These are phyloP conservation scores for Nemopilema nomurai DNA, from an alignment of 30 jellyfish, hydroid and myxozoan species.

Conservation along the genomic window DNA sequence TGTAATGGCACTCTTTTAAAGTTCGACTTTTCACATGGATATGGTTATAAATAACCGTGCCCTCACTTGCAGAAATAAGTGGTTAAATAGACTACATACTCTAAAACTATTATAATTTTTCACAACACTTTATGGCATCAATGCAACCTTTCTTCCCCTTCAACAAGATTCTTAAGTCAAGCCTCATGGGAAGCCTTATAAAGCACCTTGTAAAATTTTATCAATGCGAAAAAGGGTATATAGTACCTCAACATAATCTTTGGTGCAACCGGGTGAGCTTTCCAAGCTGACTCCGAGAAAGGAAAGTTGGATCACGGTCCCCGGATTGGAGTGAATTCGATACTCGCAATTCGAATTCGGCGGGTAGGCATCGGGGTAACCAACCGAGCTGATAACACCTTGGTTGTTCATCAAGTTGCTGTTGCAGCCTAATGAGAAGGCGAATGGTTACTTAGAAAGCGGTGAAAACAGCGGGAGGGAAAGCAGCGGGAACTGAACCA, in stretches of 20 bases:
- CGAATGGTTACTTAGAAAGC: background rate
- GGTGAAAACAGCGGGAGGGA: background rate
- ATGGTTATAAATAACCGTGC: too few relatives aligned
- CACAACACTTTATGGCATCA: too few relatives aligned
- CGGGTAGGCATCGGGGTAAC: constrained; percentile 71
- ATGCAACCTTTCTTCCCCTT: too few relatives aligned
- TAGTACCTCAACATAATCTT: constrained; percentile 56
- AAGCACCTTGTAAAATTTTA: too few relatives aligned
- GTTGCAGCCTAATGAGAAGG: constrained; percentile 27
- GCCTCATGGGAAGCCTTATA: too few relatives aligned
- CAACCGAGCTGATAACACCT: constrained; percentile 57
- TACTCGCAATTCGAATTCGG: constrained; percentile 36
- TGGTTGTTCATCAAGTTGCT: constrained; percentile 20
- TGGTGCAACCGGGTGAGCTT: constrained; percentile 55
- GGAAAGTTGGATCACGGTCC: constrained; percentile 33
- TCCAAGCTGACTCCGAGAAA: constrained; percentile 50
- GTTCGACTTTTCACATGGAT: too few relatives aligned
- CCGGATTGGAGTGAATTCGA: constrained; percentile 50
- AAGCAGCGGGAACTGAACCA: background rate
- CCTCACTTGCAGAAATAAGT: too few relatives aligned
- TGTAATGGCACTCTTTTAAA: too few relatives aligned
- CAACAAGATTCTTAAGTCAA: too few relatives aligned
- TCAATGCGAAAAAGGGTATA: background rate
- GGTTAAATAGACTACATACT: too few relatives aligned
- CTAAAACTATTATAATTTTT: too few relatives aligned